A percentile compares a stretch with the other conserved stretches of the same genome.
phyloP scores from a whole-genome alignment of 2,113 vertebrate genomes.

The Illadopsis cleaveri region DNA sequence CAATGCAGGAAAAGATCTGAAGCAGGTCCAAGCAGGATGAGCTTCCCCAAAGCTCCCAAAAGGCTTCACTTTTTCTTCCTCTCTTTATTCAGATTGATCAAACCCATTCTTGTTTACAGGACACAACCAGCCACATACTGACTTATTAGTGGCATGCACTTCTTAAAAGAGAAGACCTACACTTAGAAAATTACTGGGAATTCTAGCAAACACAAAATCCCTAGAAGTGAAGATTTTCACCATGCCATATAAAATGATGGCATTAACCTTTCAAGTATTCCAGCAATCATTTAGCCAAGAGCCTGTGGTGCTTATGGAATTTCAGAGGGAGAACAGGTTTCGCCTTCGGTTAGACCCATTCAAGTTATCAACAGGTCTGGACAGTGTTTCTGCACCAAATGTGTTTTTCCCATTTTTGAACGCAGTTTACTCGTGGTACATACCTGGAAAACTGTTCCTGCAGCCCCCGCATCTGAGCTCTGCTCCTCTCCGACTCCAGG shows the following conservation, averaged over 20 bases:
- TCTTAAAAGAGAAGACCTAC: not conserved
- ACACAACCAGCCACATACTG: not conserved
- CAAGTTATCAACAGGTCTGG: not conserved
- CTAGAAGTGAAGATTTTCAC: not conserved
- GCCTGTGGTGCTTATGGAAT: not conserved
- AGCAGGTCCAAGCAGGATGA: not conserved
- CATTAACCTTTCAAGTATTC: not conserved
- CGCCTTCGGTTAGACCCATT: not conserved
- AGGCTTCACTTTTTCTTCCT: not conserved
- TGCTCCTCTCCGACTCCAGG: constrained; percentile 82
- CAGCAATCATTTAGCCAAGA: not conserved
- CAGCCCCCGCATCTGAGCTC: constrained; percentile 86
- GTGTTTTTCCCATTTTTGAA: not conserved
- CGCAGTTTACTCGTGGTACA: not conserved
- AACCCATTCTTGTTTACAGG: not conserved
- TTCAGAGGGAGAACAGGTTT: not conserved
- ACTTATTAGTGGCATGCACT: not conserved
- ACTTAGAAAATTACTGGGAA: not conserved
- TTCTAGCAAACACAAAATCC: not conserved
- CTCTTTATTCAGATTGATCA: not conserved
- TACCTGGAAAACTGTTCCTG: constrained; percentile 92
- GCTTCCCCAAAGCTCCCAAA: not conserved
- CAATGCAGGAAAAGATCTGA: not conserved
- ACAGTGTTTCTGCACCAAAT: not conserved
- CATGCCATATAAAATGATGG: not conserved